Percentiles rank a stretch among this genome's conserved stretches.
Evolutionary conservation across 2,797 vertebrate species (phyloP).

Genomic region (Semotilus atromaculatus): DNA sequence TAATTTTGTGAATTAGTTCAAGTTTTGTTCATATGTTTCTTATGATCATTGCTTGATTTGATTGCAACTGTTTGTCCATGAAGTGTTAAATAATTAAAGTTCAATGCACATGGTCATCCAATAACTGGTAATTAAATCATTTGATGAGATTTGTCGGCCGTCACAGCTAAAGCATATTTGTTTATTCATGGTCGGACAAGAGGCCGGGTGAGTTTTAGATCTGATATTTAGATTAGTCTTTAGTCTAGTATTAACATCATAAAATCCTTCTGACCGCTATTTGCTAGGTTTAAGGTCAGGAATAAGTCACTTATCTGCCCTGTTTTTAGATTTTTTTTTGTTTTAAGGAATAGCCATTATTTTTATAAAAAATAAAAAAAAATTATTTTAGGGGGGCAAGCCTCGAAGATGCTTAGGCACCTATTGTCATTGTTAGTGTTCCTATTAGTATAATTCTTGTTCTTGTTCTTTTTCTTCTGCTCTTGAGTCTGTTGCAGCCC

Average conservation of each 20-base stretch:
- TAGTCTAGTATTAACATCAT: not conserved
- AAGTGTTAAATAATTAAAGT: conserved; percentile 49
- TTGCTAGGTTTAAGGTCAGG: not conserved
- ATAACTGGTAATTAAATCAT: conserved; percentile 55
- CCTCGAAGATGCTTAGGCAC: no score
- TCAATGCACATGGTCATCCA: conserved; percentile 35
- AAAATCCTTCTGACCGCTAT: not conserved
- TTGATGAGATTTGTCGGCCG: conserved; percentile 45
- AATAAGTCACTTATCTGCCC: not conserved
- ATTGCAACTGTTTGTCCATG: conserved; percentile 45
- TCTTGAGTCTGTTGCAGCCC: no score
- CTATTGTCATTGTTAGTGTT: no score
- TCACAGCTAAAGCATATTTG: conserved; percentile 40
- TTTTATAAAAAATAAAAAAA: no score
- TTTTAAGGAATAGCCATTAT: not conserved
- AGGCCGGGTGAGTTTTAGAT: conserved; percentile 4
- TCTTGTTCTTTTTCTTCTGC: no score
- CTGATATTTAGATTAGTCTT: not conserved
- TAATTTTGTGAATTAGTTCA: conserved; percentile 48
- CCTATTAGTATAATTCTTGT: no score
- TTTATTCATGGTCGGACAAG: conserved; percentile 45
- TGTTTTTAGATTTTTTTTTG: not conserved
- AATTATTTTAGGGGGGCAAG: no score
- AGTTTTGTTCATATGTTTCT: not conserved
- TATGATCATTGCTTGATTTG: conserved; percentile 1